Percentiles rank a stretch among this genome's conserved stretches.
These are phyloP conservation scores for Python bivittatus DNA, from an alignment of 2,113 vertebrate genomes.

Conservation along the genomic window DNA sequence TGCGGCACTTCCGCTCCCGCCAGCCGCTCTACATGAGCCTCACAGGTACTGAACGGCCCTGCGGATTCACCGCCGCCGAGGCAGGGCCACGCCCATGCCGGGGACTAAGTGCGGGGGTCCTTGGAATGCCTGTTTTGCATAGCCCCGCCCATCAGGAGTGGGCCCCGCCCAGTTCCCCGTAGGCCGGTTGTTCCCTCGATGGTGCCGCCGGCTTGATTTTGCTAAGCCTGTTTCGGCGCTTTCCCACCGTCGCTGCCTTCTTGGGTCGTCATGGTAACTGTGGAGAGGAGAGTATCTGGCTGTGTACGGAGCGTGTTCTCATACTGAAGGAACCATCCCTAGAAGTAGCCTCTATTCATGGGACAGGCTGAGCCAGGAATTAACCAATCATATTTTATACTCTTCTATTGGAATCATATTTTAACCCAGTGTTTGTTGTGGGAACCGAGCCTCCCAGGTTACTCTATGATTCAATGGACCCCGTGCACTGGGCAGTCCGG, in stretches of 20 bases:
- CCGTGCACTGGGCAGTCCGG: neutral
- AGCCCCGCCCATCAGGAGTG: neutral
- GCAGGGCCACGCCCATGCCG: fast-evolving
- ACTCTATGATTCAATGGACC: neutral
- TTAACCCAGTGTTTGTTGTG: neutral
- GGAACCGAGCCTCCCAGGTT: neutral
- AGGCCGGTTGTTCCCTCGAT: too few relatives aligned
- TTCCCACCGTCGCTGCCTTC: neutral
- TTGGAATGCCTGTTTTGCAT: neutral
- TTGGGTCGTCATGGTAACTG: too few relatives aligned
- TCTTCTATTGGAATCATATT: too few relatives aligned
- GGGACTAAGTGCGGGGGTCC: fast-evolving
- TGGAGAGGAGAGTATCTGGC: neutral
- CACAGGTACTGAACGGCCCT: constrained; percentile 66
- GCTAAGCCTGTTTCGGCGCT: neutral
- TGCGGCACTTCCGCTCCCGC: constrained; percentile 83
- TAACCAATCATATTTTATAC: neutral
- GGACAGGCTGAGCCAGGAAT: neutral
- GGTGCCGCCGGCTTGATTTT: too few relatives aligned
- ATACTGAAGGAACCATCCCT: neutral
- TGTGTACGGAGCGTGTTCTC: neutral
- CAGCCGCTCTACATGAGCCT: constrained; percentile 96
- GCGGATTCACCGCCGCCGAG: neutral
- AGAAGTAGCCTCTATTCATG: neutral
- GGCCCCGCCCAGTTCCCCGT: neutral